Percentiles rank a stretch among this genome's conserved stretches.
phyloP scores from a whole-genome alignment of 2,888 invertebrate species.

The Galeruca laticollis region DNA sequence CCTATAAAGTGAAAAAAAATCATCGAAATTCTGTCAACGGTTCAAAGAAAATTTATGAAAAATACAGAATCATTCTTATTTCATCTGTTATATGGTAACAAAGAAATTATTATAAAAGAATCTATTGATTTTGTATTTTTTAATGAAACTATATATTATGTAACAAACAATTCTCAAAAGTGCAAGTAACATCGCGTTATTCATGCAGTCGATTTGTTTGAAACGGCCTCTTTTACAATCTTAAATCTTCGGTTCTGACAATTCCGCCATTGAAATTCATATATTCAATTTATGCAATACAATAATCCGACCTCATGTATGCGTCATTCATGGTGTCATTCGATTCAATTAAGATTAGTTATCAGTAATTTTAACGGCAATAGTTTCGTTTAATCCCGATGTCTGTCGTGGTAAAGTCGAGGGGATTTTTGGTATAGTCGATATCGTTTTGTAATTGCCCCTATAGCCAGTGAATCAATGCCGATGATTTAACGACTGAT shows the following conservation, averaged over 20 bases:
- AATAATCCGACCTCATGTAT: slow-evolving; percentile 20
- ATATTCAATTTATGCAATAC: slow-evolving; percentile 23
- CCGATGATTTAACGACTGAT: not conserved
- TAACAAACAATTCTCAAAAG: too few species aligned
- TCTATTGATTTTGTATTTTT: too few species aligned
- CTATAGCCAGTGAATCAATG: not conserved
- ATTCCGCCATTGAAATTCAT: slow-evolving; percentile 33
- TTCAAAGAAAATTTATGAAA: too few species aligned
- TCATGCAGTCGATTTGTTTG: not conserved
- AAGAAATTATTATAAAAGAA: too few species aligned
- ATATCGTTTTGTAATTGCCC: slow-evolving; percentile 10
- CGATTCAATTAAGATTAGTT: slow-evolving; percentile 46
- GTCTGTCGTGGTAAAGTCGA: slow-evolving; percentile 29
- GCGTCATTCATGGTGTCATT: slow-evolving; percentile 37
- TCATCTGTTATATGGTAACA: too few species aligned
- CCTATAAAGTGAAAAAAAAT: too few species aligned
- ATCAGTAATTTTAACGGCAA: slow-evolving; percentile 47
- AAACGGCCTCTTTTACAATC: not conserved
- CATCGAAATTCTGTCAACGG: too few species aligned
- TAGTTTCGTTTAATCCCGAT: slow-evolving; percentile 49
- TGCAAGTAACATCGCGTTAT: too few species aligned
- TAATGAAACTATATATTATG: too few species aligned
- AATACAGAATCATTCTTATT: too few species aligned
- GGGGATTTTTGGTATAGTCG: slow-evolving; percentile 33
- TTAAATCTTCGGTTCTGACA: not conserved